Percentiles rank a stretch among this genome's conserved stretches.
phyloP scores from a whole-genome alignment of 2,113 vertebrate genomes.

The Trochalopteron elliotii region DNA sequence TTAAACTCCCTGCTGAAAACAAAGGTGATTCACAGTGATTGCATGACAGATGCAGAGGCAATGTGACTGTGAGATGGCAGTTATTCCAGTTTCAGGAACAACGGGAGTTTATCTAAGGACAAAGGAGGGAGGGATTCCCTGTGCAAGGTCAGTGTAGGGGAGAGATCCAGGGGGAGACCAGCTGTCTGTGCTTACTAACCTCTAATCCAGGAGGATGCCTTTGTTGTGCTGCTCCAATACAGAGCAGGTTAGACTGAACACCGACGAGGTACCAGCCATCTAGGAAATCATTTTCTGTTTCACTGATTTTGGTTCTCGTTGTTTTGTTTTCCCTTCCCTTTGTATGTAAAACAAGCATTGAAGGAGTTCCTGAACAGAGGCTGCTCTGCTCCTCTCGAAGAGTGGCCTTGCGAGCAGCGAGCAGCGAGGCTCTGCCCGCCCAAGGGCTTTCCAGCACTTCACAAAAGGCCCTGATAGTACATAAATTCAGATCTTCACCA shows the following conservation, averaged over 20 bases:
- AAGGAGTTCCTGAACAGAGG: slow-evolving; percentile 16
- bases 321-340: slow-evolving; percentile 5
- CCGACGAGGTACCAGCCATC: neutral
- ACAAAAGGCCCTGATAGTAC: neutral
- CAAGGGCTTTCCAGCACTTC: neutral
- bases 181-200: neutral
- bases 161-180: slow-evolving; percentile 20
- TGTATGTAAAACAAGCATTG: neutral
- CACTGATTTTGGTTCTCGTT: neutral
- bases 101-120: slow-evolving; percentile 63
- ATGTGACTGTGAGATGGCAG: slow-evolving; percentile 28
- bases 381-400: neutral
- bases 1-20: slow-evolving; percentile 36
- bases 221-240: neutral
- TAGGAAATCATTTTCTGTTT: slow-evolving; percentile 28
- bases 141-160: slow-evolving; percentile 14
- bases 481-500: neutral
- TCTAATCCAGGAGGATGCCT: neutral
- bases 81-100: neutral
- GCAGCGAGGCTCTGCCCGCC: neutral
- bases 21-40: slow-evolving; percentile 34
- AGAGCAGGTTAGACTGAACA: neutral
- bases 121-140: slow-evolving; percentile 36
- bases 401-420: fast-evolving
- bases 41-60: slow-evolving; percentile 22